Percentiles rank a stretch among this genome's conserved stretches.
Evolutionary conservation across 2,888 invertebrate species (phyloP).

Genomic region (Germaria angustata): DNA sequence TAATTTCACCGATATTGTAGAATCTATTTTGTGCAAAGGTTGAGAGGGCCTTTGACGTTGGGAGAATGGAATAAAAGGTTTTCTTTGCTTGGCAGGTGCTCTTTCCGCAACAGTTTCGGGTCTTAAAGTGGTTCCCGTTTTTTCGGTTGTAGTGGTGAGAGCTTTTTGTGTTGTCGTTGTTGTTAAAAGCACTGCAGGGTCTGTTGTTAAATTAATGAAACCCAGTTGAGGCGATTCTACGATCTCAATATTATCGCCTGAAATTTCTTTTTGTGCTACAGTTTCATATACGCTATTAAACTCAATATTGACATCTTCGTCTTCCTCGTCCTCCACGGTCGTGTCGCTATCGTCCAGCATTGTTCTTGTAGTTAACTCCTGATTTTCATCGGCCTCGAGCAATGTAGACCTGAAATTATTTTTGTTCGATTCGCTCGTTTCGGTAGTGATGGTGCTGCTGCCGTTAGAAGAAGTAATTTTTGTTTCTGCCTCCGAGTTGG

Average conservation of each 20-base stretch:
- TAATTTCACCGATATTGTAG: conserved; percentile 58
- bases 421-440: neutral
- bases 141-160: conserved; percentile 58
- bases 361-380: conserved; percentile 23
- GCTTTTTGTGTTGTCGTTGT: conserved; percentile 71
- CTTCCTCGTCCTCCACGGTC: conserved; percentile 7
- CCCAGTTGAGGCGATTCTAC: conserved; percentile 74
- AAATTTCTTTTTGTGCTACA: conserved; percentile 49
- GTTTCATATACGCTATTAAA: conserved; percentile 75
- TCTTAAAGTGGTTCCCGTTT: conserved; percentile 26
- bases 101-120: conserved; percentile 49
- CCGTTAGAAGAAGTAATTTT: neutral
- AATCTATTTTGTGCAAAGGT: conserved; percentile 63
- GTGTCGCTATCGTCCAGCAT: neutral
- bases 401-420: conserved; percentile 17
- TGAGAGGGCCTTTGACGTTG: conserved; percentile 64
- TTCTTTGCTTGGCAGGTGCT: conserved; percentile 45
- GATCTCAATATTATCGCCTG: conserved; percentile 74
- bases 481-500: neutral
- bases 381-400: conserved; percentile 19
- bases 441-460: neutral
- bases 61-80: conserved; percentile 50
- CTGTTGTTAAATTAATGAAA: conserved; percentile 69
- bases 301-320: conserved; percentile 45
- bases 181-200: conserved; percentile 36